These are phyloP conservation scores for Folsomia candida DNA, from an alignment of 2,888 invertebrate species.

Conservation along the genomic window DNA sequence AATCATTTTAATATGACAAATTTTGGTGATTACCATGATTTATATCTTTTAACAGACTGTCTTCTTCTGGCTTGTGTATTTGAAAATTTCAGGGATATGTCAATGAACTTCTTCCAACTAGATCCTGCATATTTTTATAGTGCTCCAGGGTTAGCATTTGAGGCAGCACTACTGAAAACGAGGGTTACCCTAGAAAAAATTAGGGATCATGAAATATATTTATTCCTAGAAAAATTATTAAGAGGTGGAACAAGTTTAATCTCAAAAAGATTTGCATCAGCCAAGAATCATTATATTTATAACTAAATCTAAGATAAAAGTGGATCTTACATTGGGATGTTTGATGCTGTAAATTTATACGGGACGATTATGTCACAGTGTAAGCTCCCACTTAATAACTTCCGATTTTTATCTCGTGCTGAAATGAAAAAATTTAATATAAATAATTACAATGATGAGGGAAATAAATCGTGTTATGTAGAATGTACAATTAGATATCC, in stretches of 20 bases:
- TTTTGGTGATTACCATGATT: conserved; percentile 48
- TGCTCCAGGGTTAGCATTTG: conserved; percentile 40
- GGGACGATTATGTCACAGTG: conserved; percentile 4
- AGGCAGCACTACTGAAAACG: conserved; percentile 15
- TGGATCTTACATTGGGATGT: conserved; percentile 20
- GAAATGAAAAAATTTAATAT: background rate
- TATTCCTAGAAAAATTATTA: conserved; percentile 16
- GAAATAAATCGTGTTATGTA: background rate
- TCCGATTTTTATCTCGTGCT: background rate
- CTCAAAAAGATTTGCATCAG: conserved; percentile 36
- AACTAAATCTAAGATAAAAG: background rate
- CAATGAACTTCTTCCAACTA: conserved; percentile 41
- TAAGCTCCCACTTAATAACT: conserved; percentile 9
- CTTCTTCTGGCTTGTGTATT: conserved; percentile 49
- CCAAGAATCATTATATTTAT: conserved; percentile 38
- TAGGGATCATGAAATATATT: background rate
- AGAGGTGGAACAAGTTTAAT: conserved; percentile 30
- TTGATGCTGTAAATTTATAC: conserved; percentile 26
- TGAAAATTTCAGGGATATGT: conserved; percentile 48
- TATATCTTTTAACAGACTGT: conserved; percentile 46
- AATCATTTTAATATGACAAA: conserved; percentile 33
- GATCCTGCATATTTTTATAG: conserved; percentile 48
- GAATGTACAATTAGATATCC: background rate
- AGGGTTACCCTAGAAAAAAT: conserved; percentile 15
- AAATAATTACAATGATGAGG: background rate